Conservation (phyloP, 2,888 invertebrate species). For the Noctua janthe region DNA sequence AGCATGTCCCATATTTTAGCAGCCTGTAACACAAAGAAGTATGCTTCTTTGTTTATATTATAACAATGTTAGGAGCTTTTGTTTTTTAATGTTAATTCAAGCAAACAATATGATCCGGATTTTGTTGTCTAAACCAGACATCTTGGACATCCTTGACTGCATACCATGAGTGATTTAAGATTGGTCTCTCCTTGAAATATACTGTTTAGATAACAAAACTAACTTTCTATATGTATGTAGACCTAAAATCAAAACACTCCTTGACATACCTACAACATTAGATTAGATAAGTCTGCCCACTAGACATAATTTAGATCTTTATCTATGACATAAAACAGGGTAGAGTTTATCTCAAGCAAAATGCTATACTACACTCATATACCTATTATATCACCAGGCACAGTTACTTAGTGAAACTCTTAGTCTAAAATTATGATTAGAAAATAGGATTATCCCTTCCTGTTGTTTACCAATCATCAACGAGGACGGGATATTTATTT, state of each 20-base stretch:
- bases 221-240: conserved; percentile 12
- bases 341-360: conserved; percentile 26
- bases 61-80: neutral
- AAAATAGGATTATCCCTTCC: neutral
- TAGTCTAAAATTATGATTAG: neutral
- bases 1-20: neutral
- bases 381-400: neutral
- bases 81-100: neutral
- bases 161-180: neutral
- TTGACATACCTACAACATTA: conserved; percentile 35
- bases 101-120: neutral
- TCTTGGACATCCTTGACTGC: conserved; percentile 4
- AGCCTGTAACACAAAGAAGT: neutral
- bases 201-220: conserved; percentile 9
- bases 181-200: conserved; percentile 3
- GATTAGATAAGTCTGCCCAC: conserved; percentile 41
- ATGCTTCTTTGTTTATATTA: neutral
- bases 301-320: conserved; percentile 54
- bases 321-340: conserved; percentile 32
- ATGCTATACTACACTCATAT: neutral
- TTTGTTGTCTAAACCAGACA: neutral
- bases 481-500: neutral
- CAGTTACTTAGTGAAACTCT: neutral
- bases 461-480: neutral
- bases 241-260: conserved; percentile 31